phyloP scores from a whole-genome alignment of 2,888 invertebrate genomes.

The Phlogophora meticulosa region DNA sequence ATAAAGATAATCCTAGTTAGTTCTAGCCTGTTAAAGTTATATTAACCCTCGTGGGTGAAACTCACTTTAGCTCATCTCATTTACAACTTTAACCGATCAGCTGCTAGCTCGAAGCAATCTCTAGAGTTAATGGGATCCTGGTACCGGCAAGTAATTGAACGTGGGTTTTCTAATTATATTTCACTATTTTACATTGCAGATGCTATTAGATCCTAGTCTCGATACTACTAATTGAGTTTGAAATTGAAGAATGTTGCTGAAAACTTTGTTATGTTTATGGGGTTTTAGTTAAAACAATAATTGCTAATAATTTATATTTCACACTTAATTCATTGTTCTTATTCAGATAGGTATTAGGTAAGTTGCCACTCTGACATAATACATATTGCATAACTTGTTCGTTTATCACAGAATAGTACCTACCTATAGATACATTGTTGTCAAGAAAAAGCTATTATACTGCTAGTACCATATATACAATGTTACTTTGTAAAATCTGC shows the following conservation, averaged over 20 bases:
- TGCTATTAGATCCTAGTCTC: not conserved
- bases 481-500: too few relatives aligned
- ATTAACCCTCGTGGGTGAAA: not conserved
- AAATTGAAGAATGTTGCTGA: too few relatives aligned
- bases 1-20: not conserved
- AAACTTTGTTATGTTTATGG: not conserved
- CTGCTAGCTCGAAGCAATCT: constrained; percentile 9
- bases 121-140: constrained; percentile 6
- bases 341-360: too few relatives aligned
- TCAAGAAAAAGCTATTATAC: too few relatives aligned
- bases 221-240: not conserved
- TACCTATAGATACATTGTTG: too few relatives aligned
- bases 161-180: constrained; percentile 14
- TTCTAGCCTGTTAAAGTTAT: not conserved
- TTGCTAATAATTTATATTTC: too few relatives aligned
- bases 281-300: too few relatives aligned
- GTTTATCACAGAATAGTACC: too few relatives aligned
- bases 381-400: too few relatives aligned
- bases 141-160: constrained; percentile 7
- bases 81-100: constrained; percentile 10
- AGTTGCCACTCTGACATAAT: too few relatives aligned
- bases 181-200: not conserved
- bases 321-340: too few relatives aligned
- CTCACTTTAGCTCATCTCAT: constrained; percentile 2
- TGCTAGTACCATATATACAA: too few relatives aligned